phyloP scores from a whole-genome alignment of 2,797 vertebrate species.

The Neoniphon sammara region DNA sequence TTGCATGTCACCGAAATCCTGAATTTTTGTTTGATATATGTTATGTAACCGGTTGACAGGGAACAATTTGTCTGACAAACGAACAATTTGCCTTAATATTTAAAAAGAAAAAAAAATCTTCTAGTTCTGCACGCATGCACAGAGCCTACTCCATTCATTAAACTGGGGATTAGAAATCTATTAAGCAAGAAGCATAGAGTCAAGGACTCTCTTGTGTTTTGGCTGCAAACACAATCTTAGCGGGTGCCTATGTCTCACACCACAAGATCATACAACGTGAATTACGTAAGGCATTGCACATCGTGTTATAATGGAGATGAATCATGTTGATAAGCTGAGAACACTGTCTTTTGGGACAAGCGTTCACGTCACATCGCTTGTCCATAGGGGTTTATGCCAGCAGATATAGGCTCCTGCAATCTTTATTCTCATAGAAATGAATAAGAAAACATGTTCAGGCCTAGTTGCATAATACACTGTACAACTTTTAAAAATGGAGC shows the following conservation, averaged over 20 bases:
- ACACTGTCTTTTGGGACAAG: slow-evolving; percentile 54
- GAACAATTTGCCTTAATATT: neutral
- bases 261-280: slow-evolving; percentile 18
- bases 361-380: slow-evolving; percentile 43
- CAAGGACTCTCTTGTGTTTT: neutral
- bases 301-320: slow-evolving; percentile 62
- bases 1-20: no score
- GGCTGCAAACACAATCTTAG: slow-evolving; percentile 10
- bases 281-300: slow-evolving; percentile 28
- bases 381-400: slow-evolving; percentile 28
- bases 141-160: neutral
- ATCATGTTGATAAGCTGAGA: slow-evolving; percentile 67
- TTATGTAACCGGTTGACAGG: no score
- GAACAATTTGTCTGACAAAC: neutral
- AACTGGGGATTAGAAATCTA: slow-evolving; percentile 12
- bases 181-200: neutral
- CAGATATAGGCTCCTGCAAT: slow-evolving; percentile 26
- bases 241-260: slow-evolving; percentile 32
- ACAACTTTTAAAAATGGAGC: neutral
- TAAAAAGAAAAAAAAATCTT: no score
- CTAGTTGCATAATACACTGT: neutral
- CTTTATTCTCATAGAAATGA: slow-evolving; percentile 9
- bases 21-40: no score
- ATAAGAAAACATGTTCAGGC: slow-evolving; percentile 21
- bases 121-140: no score